Evolutionary conservation across 2,113 vertebrate species (phyloP).

Genomic region (Ophiodon elongatus): DNA sequence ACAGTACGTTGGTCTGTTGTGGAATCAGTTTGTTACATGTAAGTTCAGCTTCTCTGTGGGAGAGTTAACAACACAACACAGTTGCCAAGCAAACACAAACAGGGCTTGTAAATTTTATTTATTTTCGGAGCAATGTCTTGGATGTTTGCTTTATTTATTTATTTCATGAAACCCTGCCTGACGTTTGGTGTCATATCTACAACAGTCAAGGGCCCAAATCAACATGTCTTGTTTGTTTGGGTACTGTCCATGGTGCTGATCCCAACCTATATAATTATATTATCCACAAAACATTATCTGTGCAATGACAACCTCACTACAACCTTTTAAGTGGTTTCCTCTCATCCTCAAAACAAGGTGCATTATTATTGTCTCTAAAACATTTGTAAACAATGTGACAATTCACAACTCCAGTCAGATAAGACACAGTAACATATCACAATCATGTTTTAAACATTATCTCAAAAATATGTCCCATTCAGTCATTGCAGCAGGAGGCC

Average conservation of each 20-base stretch:
- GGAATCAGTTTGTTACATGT: neutral
- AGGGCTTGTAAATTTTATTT: neutral
- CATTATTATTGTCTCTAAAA: neutral
- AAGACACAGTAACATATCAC: constrained; percentile 29
- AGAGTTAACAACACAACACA: neutral
- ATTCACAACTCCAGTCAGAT: constrained; percentile 10
- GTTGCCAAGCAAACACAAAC: neutral
- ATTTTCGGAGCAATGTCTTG: constrained; percentile 8
- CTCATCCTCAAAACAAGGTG: neutral
- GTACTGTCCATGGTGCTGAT: constrained; percentile 76
- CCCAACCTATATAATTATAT: constrained; percentile 1
- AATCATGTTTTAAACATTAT: constrained; percentile 8
- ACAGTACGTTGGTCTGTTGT: neutral
- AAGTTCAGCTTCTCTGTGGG: neutral
- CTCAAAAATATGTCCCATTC: neutral
- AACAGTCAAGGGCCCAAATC: neutral
- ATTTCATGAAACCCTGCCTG: neutral
- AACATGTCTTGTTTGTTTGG: constrained; percentile 46
- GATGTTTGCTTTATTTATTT: constrained; percentile 3
- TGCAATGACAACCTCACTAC: neutral
- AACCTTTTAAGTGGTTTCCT: neutral
- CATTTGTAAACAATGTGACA: constrained; percentile 50
- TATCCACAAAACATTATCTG: neutral
- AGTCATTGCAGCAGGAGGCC: neutral
- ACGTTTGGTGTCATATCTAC: neutral